Percentiles rank a stretch among this genome's conserved stretches.
phyloP scores from a whole-genome alignment of 2,113 vertebrate species.

The Steatornis caripensis region DNA sequence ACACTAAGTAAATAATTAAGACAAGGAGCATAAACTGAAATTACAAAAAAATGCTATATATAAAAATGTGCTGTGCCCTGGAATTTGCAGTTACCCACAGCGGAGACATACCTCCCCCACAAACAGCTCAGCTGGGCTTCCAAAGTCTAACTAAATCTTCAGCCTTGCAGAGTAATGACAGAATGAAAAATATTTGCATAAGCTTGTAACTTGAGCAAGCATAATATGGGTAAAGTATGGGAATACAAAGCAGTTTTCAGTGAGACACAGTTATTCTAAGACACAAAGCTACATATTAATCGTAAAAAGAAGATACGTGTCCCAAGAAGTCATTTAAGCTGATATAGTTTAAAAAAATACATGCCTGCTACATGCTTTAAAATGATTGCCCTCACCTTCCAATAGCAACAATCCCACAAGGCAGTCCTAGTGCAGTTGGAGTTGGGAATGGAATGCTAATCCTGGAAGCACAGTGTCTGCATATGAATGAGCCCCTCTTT shows the following conservation, averaged over 20 bases:
- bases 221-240: not conserved
- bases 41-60: not conserved
- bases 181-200: constrained; percentile 29
- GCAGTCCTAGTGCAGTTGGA: not conserved
- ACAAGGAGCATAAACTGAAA: not conserved
- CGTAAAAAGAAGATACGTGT: not conserved
- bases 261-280: not conserved
- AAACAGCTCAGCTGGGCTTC: not conserved
- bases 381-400: not conserved
- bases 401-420: not conserved
- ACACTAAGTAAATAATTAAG: not conserved
- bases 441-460: constrained; percentile 3
- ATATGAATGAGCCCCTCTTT: not conserved
- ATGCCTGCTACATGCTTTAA: not conserved
- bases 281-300: not conserved
- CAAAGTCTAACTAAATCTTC: not conserved
- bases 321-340: not conserved
- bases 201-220: constrained; percentile 2
- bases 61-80: not conserved
- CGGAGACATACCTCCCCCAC: not conserved
- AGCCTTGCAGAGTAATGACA: not conserved
- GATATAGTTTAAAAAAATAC: not conserved
- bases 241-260: constrained; percentile 17
- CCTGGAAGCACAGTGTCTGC: constrained; percentile 5
- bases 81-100: not conserved